These are phyloP conservation scores for Holothuria scabra DNA, from an alignment of 53 echinoderm and acorn worm species.

Conservation along the genomic window DNA sequence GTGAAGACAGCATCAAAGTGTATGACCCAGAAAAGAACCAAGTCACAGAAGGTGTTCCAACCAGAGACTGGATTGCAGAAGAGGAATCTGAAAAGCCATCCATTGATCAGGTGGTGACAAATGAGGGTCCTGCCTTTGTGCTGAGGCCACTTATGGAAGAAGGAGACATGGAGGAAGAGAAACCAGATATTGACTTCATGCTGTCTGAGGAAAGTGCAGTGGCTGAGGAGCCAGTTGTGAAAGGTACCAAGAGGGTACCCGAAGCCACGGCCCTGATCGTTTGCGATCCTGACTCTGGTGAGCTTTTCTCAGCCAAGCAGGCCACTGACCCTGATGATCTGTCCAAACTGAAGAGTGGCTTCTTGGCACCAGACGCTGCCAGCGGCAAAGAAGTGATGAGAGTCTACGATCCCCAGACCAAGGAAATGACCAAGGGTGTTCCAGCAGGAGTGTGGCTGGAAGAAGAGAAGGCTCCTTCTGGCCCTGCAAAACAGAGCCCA, in stretches of 20 bases:
- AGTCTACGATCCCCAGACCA: constrained; percentile 34
- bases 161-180: constrained; percentile 47
- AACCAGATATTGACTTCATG: constrained; percentile 15
- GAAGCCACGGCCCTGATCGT: constrained; percentile 23
- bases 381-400: constrained; percentile 22
- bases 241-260: constrained; percentile 6
- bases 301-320: constrained; percentile 18
- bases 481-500: no score
- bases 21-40: constrained; percentile 65
- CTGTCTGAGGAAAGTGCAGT: constrained; percentile 22
- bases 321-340: constrained; percentile 35
- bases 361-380: constrained; percentile 18
- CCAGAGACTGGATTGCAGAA: constrained; percentile 31
- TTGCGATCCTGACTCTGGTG: constrained; percentile 42
- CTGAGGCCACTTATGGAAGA: constrained; percentile 37
- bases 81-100: neutral
- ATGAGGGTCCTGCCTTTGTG: constrained; percentile 78
- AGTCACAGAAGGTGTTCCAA: constrained; percentile 62
- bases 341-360: constrained; percentile 25
- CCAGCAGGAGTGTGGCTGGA: constrained; percentile 18
- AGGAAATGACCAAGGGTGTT: constrained; percentile 41
- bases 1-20: constrained; percentile 34
- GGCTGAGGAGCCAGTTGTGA: constrained; percentile 33
- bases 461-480: neutral
- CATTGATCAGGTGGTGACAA: constrained; percentile 65